These are phyloP conservation scores for Cerastis rubricosa DNA, from an alignment of 2,888 invertebrate genomes.

Conservation along the genomic window DNA sequence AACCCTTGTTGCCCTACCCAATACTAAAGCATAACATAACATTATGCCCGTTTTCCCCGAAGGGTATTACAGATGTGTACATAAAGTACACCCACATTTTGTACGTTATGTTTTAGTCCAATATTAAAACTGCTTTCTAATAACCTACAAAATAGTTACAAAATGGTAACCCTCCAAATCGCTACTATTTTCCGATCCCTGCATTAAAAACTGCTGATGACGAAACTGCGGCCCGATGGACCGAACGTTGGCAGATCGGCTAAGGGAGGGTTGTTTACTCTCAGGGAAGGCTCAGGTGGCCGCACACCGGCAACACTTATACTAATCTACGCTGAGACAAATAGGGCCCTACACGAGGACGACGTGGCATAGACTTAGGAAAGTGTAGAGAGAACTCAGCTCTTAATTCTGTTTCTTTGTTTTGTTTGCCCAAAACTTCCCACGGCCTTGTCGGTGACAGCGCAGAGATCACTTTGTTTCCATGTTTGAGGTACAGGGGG, in stretches of 20 bases:
- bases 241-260: constrained; percentile 52
- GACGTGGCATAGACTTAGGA: constrained; percentile 55
- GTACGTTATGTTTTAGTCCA: background rate
- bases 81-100: background rate
- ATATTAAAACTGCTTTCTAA: constrained; percentile 12
- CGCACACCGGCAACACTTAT: constrained; percentile 77
- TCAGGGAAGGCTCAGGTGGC: constrained; percentile 77
- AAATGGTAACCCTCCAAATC: constrained; percentile 4
- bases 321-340: constrained; percentile 87
- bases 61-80: background rate
- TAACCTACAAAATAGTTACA: constrained; percentile 18
- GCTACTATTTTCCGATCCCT: constrained; percentile 13
- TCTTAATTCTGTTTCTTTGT: background rate
- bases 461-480: background rate
- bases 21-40: background rate
- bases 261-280: constrained; percentile 65
- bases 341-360: constrained; percentile 77
- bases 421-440: background rate
- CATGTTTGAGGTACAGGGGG: background rate
- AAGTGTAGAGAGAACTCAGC: constrained; percentile 25
- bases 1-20: background rate
- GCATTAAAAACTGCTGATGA: constrained; percentile 62
- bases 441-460: background rate
- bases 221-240: constrained; percentile 39
- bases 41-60: background rate